These are phyloP conservation scores for Escarpia spicata DNA, from an alignment of 2,888 invertebrate genomes.

Conservation along the genomic window DNA sequence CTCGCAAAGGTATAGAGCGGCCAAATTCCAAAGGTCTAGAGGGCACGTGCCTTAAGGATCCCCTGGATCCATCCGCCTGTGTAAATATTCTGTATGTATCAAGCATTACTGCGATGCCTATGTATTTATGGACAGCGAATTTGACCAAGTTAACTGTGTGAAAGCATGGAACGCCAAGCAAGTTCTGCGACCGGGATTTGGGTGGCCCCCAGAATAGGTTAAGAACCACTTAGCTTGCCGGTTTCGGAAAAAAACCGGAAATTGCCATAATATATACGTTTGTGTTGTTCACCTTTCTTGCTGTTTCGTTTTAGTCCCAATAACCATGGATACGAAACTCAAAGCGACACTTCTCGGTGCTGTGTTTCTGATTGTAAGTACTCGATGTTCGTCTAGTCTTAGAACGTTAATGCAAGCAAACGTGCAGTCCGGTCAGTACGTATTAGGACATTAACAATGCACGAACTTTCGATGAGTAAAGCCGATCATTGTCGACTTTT, in stretches of 20 bases:
- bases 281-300: background rate
- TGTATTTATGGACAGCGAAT: no score
- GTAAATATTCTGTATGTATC: no score
- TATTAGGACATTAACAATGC: background rate
- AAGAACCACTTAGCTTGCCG: background rate
- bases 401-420: background rate
- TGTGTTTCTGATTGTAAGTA: conserved; percentile 9
- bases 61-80: no score
- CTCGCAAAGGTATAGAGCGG: no score
- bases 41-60: no score
- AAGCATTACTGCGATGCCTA: no score
- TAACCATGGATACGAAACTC: background rate
- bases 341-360: conserved; percentile 2
- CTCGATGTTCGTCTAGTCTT: background rate
- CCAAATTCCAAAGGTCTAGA: no score
- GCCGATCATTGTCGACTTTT: no score
- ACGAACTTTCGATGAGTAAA: no score
- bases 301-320: background rate
- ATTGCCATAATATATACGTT: background rate
- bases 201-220: background rate
- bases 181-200: no score
- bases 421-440: background rate
- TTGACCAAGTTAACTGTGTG: no score
- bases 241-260: background rate
- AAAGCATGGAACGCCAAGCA: no score